Percentiles rank a stretch among this genome's conserved stretches.
Evolutionary conservation across 2,113 vertebrate species (phyloP).

Genomic region (Eclectus roratus): DNA sequence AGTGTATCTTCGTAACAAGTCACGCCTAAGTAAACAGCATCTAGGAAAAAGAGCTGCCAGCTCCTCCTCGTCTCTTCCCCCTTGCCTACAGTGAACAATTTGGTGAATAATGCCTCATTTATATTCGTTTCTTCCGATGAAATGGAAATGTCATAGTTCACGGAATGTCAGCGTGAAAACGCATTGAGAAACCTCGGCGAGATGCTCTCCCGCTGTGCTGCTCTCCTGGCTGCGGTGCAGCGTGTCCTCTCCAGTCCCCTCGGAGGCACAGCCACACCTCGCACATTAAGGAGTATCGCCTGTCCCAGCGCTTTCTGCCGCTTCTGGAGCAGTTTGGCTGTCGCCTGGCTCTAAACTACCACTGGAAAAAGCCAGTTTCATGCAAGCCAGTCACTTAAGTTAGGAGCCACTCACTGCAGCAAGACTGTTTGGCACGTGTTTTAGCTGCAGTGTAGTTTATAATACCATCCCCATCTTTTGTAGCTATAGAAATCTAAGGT

Average conservation of each 20-base stretch:
- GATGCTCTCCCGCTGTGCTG: not conserved
- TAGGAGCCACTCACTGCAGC: not conserved
- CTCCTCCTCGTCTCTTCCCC: not conserved
- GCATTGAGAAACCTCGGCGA: not conserved
- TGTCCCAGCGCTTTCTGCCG: not conserved
- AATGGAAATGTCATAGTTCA: constrained; percentile 34
- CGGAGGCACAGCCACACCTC: not conserved
- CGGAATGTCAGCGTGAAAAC: not conserved
- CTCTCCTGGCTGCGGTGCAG: rapidly evolving
- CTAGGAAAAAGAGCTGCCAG: not conserved
- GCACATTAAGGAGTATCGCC: rapidly evolving
- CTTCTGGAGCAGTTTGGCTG: not conserved
- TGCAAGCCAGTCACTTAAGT: not conserved
- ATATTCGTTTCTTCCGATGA: not conserved
- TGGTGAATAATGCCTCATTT: constrained; percentile 8
- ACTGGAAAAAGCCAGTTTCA: not conserved
- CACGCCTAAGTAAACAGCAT: not conserved
- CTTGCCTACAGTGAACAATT: not conserved
- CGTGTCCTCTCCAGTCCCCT: rapidly evolving
- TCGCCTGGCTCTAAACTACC: not conserved
- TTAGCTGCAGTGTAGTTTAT: not conserved
- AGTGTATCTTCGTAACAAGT: not conserved
- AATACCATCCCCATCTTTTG: not conserved
- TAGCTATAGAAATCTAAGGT: not conserved
- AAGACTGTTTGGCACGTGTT: not conserved